Evolutionary conservation across 1,140 invertebrate genomes (phyloP).

Genomic region (Oncopeltus fasciatus): DNA sequence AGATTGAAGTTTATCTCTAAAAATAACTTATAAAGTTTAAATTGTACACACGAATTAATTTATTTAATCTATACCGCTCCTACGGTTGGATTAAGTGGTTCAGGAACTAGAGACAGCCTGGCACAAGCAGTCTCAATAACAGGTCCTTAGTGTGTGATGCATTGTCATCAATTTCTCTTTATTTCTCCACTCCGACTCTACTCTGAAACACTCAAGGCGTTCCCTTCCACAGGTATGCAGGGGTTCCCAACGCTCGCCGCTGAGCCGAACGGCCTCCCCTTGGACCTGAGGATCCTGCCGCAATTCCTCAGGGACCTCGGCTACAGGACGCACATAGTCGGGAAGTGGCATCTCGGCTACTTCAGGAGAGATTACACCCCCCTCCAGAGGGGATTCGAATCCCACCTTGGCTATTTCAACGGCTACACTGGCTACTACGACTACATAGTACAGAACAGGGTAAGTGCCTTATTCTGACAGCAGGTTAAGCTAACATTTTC

Average conservation of each 20-base stretch:
- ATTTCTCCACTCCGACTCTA: no score
- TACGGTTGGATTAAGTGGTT: no score
- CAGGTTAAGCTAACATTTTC: no score
- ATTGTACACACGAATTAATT: no score
- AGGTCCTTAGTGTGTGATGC: no score
- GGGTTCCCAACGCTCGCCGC: conserved; percentile 35
- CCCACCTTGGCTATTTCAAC: conserved; percentile 47
- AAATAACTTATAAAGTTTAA: no score
- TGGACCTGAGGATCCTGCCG: conserved; percentile 35
- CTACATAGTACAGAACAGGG: conserved; percentile 30
- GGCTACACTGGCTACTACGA: conserved; percentile 48
- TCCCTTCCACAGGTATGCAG: conserved; percentile 29
- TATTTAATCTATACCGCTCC: no score
- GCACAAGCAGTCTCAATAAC: no score
- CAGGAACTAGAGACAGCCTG: no score
- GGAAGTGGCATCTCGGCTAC: conserved; percentile 57
- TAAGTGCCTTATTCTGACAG: conserved; percentile 21
- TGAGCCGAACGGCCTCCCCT: conserved; percentile 36
- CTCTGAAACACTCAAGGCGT: no score
- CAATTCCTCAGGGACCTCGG: conserved; percentile 41
- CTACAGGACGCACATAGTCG: conserved; percentile 49
- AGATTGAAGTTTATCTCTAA: no score
- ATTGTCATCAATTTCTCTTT: no score
- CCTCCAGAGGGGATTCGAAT: conserved; percentile 45
- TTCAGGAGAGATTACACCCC: conserved; percentile 44